These are phyloP conservation scores for Carassius auratus DNA, from an alignment of 2,113 vertebrate genomes.

Conservation along the genomic window DNA sequence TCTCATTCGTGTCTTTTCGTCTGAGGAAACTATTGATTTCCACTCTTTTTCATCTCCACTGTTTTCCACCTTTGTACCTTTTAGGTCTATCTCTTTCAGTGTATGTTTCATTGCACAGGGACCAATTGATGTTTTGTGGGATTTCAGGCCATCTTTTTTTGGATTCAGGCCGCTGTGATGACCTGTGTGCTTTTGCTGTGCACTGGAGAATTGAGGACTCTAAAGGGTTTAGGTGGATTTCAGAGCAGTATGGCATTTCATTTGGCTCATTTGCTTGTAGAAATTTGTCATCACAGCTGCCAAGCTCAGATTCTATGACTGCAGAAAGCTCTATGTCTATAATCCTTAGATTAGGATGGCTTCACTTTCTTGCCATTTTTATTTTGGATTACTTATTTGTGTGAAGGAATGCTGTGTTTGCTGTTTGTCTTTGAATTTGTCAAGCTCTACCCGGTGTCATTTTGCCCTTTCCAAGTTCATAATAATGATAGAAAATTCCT, in stretches of 20 bases:
- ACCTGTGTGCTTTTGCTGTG: constrained; percentile 22
- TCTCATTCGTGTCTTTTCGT: background rate
- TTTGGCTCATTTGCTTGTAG: background rate
- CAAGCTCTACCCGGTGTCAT: background rate
- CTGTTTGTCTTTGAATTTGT: background rate
- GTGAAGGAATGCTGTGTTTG: constrained; percentile 19
- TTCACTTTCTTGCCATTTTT: constrained; percentile 5
- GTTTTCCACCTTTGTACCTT: constrained; percentile 23
- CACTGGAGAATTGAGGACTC: background rate
- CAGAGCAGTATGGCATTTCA: background rate
- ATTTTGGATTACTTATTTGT: constrained; percentile 4
- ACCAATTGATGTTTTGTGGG: background rate
- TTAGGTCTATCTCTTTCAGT: background rate
- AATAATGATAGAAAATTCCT: constrained; percentile 29
- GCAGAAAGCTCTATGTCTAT: background rate
- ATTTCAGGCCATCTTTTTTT: constrained; percentile 35
- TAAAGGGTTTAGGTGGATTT: background rate
- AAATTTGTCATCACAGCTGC: background rate
- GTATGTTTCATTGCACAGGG: background rate
- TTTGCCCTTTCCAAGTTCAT: constrained; percentile 13
- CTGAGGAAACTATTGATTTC: constrained; percentile 27
- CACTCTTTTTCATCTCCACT: background rate
- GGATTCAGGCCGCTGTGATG: background rate
- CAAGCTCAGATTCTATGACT: background rate
- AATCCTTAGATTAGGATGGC: background rate